Evolutionary conservation across 2,113 vertebrate genomes (phyloP), one percentile per base, ranked within the genome.

Genomic region (Meriones unguiculatus): DNA sequence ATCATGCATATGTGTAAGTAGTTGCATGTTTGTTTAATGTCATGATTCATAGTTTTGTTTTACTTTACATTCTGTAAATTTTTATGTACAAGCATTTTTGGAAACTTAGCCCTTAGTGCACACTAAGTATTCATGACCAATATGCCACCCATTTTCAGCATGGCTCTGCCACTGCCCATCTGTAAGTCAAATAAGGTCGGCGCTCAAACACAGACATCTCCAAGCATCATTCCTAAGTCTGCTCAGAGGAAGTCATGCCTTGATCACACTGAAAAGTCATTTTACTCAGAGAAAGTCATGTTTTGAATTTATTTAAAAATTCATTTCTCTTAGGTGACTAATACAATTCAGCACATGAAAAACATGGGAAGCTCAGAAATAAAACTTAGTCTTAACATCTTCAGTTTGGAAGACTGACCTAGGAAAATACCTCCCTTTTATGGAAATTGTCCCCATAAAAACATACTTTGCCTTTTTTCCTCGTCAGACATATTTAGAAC

Each of bases 401-500:
- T 35, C 30, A 17, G 65, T 22, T 59, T 62, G 28, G 8, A 17
- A 69, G 50, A 90, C 24, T 18, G 75, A 54, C n/a, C 76, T 35
- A 96, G 15, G 10, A 69, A 59, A 73, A 35, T 10, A 13, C 1
- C 24, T 76, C 11, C 32, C 50, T 81, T 91, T 95, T 65, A 30
- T 70, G 25, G 50, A n/a, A 10, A n/a, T 28, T 50, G 17, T 80
- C 32, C 80, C 70, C 14, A 73, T 20, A 65, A 1, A 95, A 89
- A 91, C 5, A 94, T 7, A 73, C 9, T 28, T 17, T 69, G 17
- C 7, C 5, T n/a, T 73, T 46, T 69, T 25, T 32, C 15, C 6
- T 81, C 46, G 70, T 81, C 15, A 35, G 46, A 93, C 14, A 41
- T 92, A 89, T 78, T 87, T 90, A 90, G 86, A 93, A 93, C 7